A percentile compares a stretch with the other conserved stretches of the same genome.
phyloP scores from a whole-genome alignment of 2,797 vertebrate genomes.

The Sebastes aleutianus region DNA sequence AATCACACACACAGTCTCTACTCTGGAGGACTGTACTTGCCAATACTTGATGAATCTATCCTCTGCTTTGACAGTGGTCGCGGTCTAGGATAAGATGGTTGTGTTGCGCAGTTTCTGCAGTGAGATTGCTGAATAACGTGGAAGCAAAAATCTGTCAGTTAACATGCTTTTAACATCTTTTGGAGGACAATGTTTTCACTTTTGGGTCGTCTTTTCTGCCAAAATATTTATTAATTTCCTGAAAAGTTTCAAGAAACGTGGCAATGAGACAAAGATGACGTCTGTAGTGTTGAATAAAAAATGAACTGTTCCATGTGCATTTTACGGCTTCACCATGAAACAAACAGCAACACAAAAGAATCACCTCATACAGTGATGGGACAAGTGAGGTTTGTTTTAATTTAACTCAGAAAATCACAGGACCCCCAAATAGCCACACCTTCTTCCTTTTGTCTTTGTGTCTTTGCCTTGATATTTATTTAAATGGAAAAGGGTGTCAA shows the following conservation, averaged over 20 bases:
- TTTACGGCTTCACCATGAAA: neutral
- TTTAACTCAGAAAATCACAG: neutral
- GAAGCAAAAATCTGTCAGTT: slow-evolving; percentile 24
- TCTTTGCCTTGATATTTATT: neutral
- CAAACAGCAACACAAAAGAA: neutral
- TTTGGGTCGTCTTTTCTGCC: neutral
- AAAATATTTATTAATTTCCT: slow-evolving; percentile 11
- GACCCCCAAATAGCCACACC: no score
- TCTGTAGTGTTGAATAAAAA: neutral
- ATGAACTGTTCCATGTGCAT: neutral
- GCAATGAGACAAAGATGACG: neutral
- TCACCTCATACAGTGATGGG: neutral
- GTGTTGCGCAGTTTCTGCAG: slow-evolving; percentile 9
- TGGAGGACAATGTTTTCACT: slow-evolving; percentile 1
- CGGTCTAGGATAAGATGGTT: slow-evolving; percentile 7
- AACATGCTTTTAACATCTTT: slow-evolving; percentile 23
- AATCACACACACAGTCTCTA: slow-evolving; percentile 9
- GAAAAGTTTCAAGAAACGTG: neutral
- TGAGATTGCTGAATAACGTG: slow-evolving; percentile 12
- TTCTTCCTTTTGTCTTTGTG: neutral
- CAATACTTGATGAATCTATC: slow-evolving; percentile 25
- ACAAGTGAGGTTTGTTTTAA: neutral
- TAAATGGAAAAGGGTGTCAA: neutral
- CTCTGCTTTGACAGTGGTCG: slow-evolving; percentile 24
- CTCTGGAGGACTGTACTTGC: slow-evolving; percentile 31